Base-by-base conservation (phyloP, 2,797 vertebrate species). In the Melanotaenia nigrans region DNA sequence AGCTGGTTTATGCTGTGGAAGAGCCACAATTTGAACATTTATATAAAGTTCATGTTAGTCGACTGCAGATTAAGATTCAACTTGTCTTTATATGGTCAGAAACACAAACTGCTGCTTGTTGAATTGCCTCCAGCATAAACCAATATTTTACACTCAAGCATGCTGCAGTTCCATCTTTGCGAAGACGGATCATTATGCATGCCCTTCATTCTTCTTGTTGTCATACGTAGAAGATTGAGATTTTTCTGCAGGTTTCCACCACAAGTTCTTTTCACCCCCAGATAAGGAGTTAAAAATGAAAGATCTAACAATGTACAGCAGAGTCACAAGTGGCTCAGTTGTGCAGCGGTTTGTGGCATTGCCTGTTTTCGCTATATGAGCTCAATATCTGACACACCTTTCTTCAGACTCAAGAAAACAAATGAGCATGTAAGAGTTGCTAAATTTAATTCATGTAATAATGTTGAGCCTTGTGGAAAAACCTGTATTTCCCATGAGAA, bases 131-230 rank as follows among this genome's bases (percentile, higher is more conserved):
- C 67, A n/a, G 64, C 28, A 33, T 10, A 20, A 71, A 45, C 32
- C 42, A 28, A 25, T 35, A 12, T 54, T 22, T 57, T 60, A 56
- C 65, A 30, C 38, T 82, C 53, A 33, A 69, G 79, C 85, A 77
- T 74, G 82, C 65, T 57, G 57, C 73, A 54, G 76, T 45, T 47
- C 14, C 71, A 20, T 80, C 61, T 53, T 11, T 51, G 42, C 65
- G 20, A 54, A 67, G 4, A 42, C 1, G 0, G 13, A 71, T 30
- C 54, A 49, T 63, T 45, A 61, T 36, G 60, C 79, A 79, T 74
- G 61, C 20, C n/a, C 59, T 62, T 14, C 59, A 28, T 13, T 14
- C 45, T 25, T 55, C 2, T 22, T 35, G n/a, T 1, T 49, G 33
- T 25, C 65, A 58, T 49, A 59, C 55, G 10, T 14, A 18, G 13